Base-by-base conservation (phyloP, 64 coral and sea anemone genomes). In the Stylophora pistillata region DNA sequence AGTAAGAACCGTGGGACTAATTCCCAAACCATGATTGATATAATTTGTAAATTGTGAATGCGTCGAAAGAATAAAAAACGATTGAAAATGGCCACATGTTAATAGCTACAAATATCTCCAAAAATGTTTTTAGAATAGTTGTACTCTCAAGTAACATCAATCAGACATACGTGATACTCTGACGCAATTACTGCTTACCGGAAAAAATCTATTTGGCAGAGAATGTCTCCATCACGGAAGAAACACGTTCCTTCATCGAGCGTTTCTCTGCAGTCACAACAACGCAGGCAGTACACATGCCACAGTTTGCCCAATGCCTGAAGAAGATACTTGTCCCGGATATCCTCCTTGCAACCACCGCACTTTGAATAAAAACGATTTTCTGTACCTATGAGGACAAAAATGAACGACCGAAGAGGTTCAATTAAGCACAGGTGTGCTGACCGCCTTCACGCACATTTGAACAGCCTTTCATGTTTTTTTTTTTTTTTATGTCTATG, bases 161-260 rank as follows among this genome's bases (percentile, higher is more conserved):
- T 47, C 37, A 47, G 37, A 47, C 37, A 68, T 68, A 25, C 23
- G 2, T 26, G 23, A n/a, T 28, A 68, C 13, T 68, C 26, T 12
- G 10, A 68, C 12, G 64, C 26, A 68, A 68, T 68, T n/a, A 56
- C 4, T 78, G 52, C 77, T 60, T 21, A 91, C 89, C 89, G 55
- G 68, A 83, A 85, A 25, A 83, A 91, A 53, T 91, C 89, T 33
- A 64, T 53, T 12, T 53, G 28, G 53, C 89, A 91, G 14, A 91
- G 73, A n/a, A 91, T 57, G 54, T 74, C 84, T 1, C 70, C 89
- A 12, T 91, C 78, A 10, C 89, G 64, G 20, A 81, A 58, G 70
- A 47, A 91, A 58, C 89, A 91, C 47, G 74, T 91, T 14, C 72
- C 73, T 56, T 91, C 89, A 25, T 79, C 56, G 13, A 91, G 79